Base-by-base conservation (phyloP, 2,888 invertebrate genomes). In the Chydorus sphaericus region DNA sequence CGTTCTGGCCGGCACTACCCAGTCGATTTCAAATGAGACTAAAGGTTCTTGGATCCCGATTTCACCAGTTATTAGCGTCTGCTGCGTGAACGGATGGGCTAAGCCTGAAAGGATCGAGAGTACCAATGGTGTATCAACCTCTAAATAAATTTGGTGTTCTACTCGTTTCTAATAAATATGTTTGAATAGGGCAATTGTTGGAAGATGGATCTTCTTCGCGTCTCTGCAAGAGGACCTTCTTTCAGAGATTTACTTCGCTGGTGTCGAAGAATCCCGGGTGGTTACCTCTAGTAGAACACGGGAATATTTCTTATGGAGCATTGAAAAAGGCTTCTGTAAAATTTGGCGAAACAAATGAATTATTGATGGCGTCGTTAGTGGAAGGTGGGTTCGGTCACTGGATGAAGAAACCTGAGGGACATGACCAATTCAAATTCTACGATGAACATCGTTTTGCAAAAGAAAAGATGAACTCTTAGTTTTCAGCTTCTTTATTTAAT, bases 371-470 rank as follows among this genome's bases (percentile, higher is more conserved):
- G 55, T 85, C 90, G 52, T 92, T 94, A 73, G 75, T 79, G 59
- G 82, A 84, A 63, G 83, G 85, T 6, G 83, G 85, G 59, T 77
- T 90, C 31, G 94, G 94, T 1, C 77, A 75, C 61, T 94, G 94
- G 94, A 79, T 93, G 54, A 84, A 86, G 66, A 93, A 93, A 68
- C 94, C 94, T 0, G 74, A 86, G 48, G 94, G 94, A 69, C 88
- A 92, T n/a, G n/a, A n/a, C n/a, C n/a, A n/a, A n/a, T n/a, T n/a
- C n/a, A n/a, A n/a, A n/a, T n/a, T n/a, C n/a, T n/a, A n/a, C n/a
- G n/a, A n/a, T n/a, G n/a, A n/a, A n/a, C n/a, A n/a, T n/a, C n/a
- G n/a, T n/a, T n/a, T n/a, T n/a, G n/a, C n/a, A n/a, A n/a, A n/a
- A n/a, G n/a, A n/a, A n/a, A n/a, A n/a, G n/a, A n/a, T n/a, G n/a